phyloP scores from a whole-genome alignment of 2,113 vertebrate genomes.

The Microcebus tavaratra region DNA sequence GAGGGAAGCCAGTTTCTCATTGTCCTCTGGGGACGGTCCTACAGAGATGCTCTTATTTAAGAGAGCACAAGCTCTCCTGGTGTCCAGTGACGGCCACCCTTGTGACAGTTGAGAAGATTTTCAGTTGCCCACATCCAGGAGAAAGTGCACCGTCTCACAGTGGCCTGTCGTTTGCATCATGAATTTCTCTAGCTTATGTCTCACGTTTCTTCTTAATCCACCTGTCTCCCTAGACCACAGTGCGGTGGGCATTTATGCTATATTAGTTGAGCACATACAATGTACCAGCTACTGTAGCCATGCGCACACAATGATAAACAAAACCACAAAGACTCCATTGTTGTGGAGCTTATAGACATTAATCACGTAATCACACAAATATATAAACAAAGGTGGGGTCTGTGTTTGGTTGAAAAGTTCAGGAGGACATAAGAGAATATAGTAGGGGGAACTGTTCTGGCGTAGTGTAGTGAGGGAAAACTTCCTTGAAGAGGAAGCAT shows the following conservation, averaged over 20 bases:
- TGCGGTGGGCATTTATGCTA: neutral
- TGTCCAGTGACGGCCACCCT: neutral
- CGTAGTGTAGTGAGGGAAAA: neutral
- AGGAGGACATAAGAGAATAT: neutral
- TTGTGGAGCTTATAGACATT: neutral
- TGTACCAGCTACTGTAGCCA: neutral
- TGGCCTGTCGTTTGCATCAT: neutral
- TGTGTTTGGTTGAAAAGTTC: neutral
- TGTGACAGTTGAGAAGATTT: neutral
- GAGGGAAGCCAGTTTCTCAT: conserved; percentile 64
- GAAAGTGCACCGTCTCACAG: neutral
- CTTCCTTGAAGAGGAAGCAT: neutral
- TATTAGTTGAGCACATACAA: neutral
- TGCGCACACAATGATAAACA: neutral
- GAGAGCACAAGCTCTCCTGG: neutral
- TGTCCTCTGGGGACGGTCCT: conserved; percentile 1
- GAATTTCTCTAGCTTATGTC: neutral
- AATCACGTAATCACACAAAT: neutral
- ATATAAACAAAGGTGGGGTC: neutral
- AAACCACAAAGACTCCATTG: neutral
- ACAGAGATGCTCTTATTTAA: conserved; percentile 10
- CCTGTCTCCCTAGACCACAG: neutral
- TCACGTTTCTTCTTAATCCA: neutral
- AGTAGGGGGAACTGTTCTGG: neutral
- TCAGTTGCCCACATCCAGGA: neutral